phyloP scores from a whole-genome alignment of 2,888 invertebrate genomes.

The Sminthurinus aureus region DNA sequence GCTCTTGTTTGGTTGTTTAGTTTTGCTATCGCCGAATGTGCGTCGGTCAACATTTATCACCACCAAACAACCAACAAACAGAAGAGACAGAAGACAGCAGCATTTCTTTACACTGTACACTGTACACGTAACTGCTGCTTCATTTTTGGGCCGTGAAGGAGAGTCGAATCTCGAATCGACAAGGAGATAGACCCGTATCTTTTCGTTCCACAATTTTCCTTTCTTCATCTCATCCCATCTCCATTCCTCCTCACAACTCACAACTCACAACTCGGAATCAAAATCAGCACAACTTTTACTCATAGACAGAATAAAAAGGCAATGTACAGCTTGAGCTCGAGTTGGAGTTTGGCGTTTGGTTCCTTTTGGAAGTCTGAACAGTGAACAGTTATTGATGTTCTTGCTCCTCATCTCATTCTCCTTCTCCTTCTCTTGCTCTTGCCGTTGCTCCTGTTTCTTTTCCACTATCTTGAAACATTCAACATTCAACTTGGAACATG shows the following conservation, averaged over 20 bases:
- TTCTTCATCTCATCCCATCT: background rate
- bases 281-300: background rate
- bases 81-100: too few species aligned
- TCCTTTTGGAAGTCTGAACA: background rate
- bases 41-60: constrained; percentile 34
- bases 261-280: too few species aligned
- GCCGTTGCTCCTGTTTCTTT: background rate
- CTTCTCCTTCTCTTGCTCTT: background rate
- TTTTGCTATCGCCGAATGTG: background rate
- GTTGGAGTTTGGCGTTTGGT: background rate
- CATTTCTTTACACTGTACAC: background rate
- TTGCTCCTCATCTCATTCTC: background rate
- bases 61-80: constrained; percentile 25
- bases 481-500: too few species aligned
- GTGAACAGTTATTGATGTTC: background rate
- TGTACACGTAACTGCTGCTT: too few species aligned
- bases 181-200: background rate
- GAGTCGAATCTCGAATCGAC: too few species aligned
- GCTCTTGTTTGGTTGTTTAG: background rate
- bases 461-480: too few species aligned
- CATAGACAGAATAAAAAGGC: background rate
- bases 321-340: background rate
- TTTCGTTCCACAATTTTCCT: background rate
- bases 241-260: too few species aligned
- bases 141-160: too few species aligned